These are phyloP conservation scores for Agrotis segetum DNA, from an alignment of 2,888 invertebrate species.

Conservation along the genomic window DNA sequence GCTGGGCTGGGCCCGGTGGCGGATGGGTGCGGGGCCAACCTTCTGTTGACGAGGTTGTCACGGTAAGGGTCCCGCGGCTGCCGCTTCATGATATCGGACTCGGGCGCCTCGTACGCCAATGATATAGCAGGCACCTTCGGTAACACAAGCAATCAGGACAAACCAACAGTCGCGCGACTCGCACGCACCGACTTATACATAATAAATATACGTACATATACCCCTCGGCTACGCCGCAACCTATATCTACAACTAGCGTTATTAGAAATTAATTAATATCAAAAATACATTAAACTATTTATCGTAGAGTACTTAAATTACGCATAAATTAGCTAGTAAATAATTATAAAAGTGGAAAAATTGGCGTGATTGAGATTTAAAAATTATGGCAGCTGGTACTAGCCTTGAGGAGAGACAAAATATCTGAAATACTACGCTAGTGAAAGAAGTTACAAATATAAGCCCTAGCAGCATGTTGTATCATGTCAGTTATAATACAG, in stretches of 20 bases:
- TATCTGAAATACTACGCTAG: constrained; percentile 85
- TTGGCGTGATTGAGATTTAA: constrained; percentile 82
- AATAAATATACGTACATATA: constrained; percentile 80
- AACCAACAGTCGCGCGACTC: constrained; percentile 76
- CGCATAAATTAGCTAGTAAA: constrained; percentile 81
- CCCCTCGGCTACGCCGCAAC: constrained; percentile 73
- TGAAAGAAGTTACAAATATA: constrained; percentile 81
- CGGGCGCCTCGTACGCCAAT: constrained; percentile 99
- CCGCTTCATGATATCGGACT: constrained; percentile 99
- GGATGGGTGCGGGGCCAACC: constrained; percentile 92
- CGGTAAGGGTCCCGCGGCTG: constrained; percentile 99
- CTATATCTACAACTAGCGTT: constrained; percentile 77
- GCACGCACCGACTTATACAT: constrained; percentile 76
- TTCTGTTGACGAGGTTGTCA: constrained; percentile 99
- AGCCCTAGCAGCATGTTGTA: constrained; percentile 82
- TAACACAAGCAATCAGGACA: constrained; percentile 91
- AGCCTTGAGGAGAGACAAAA: constrained; percentile 79
- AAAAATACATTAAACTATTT: constrained; percentile 73
- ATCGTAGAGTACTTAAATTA: constrained; percentile 75
- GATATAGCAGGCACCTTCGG: constrained; percentile 99
- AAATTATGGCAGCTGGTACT: constrained; percentile 77
- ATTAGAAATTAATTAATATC: constrained; percentile 64
- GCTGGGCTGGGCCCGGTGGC: constrained; percentile 68
- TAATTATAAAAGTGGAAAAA: constrained; percentile 81
- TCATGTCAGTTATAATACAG: constrained; percentile 71